phyloP scores from a whole-genome alignment of 1,140 invertebrate species.

The Drosophila sucinea region DNA sequence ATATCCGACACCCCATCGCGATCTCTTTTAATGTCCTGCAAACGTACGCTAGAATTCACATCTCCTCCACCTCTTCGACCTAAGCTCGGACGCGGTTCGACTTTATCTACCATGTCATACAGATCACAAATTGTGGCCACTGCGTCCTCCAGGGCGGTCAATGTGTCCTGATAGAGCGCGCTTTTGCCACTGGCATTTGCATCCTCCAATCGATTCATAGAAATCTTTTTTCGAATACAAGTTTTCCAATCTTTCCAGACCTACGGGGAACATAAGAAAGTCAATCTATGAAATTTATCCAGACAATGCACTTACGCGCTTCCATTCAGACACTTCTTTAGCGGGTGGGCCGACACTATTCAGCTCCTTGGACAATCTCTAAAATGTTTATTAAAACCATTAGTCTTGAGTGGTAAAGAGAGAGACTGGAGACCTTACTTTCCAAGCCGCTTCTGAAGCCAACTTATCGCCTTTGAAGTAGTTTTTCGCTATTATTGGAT shows the following conservation, averaged over 20 bases:
- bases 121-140: constrained; percentile 60
- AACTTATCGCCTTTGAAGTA: constrained; percentile 66
- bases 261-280: constrained; percentile 8
- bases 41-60: constrained; percentile 15
- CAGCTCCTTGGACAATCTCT: constrained; percentile 55
- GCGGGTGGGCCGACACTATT: constrained; percentile 64
- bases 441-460: constrained; percentile 67
- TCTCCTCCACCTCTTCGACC: constrained; percentile 20
- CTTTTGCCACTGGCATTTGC: constrained; percentile 55
- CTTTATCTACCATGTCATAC: constrained; percentile 61
- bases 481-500: constrained; percentile 66
- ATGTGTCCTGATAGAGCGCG: constrained; percentile 61
- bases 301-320: constrained; percentile 32
- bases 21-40: constrained; percentile 52
- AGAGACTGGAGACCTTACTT: not conserved
- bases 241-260: constrained; percentile 75
- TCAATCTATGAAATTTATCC: not conserved
- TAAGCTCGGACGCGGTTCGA: constrained; percentile 36
- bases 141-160: constrained; percentile 63
- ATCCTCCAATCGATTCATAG: constrained; percentile 56
- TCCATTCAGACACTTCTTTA: constrained; percentile 62
- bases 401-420: not conserved
- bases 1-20: constrained; percentile 48
- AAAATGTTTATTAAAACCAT: not conserved
- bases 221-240: constrained; percentile 66